Base-by-base conservation (phyloP, 1,140 invertebrate species). In the Hydropsyche tenuis region DNA sequence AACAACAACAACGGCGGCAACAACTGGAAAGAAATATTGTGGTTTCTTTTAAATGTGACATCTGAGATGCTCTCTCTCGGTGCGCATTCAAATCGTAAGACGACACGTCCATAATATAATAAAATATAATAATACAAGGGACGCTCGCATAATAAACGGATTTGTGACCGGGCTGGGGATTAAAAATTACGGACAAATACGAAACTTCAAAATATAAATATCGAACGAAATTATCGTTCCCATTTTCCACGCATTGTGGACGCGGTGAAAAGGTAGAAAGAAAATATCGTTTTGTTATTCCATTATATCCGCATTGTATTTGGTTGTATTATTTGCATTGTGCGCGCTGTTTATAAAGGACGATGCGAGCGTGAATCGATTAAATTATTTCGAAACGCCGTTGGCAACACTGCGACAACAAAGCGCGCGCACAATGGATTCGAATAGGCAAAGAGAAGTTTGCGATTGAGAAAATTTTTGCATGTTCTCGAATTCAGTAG, bases 41-140 rank as follows among this genome's bases (percentile, higher is more conserved):
- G 70, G 74, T 68, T 68, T 68, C 66, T 75, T 43, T 65, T 70
- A 63, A 65, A 75, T 72, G 37, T 73, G 74, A 73, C 74, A 69
- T 63, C 46, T 69, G 66, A 75, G 71, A 75, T 73, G 62, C 69
- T 48, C 27, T 25, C 30, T 4, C 30, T 37, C 9, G 30, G 30
- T 37, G 30, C 53, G 16, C 68, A 72, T 75, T 72, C 60, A 71
- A 75, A 72, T 75, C 22, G 70, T 64, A 73, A 75, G 74, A 73
- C 72, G 74, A 75, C 70, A 69, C 43, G 48, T 73, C 56, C 62
- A n/a, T 63, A 37, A 48, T 14, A 48, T 48, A 48, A 48, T 48
- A 48, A n/a, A 48, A 48, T 48, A 48, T 14, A 48, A 48, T 16
- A 46, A 62, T 37, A 71, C 53, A 27, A 65, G 69, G 62, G 63